These are phyloP conservation scores for Chrysopilus asiliformis DNA, from an alignment of 2,888 invertebrate genomes.

Conservation along the genomic window DNA sequence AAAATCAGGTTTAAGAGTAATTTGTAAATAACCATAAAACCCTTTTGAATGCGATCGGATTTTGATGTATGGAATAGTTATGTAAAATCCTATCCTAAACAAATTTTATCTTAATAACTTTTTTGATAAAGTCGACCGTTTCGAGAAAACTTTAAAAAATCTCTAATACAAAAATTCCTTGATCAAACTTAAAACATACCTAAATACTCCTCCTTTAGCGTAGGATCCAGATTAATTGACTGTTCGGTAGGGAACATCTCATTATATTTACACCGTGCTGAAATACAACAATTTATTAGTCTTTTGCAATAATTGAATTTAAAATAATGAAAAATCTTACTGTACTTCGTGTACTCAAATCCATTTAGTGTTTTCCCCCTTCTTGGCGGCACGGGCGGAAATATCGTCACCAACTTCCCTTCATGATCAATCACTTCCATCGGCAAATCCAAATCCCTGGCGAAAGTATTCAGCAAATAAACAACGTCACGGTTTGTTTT, in stretches of 20 bases:
- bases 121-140: no score
- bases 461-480: conserved; percentile 27
- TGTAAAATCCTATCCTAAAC: no score
- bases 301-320: no score
- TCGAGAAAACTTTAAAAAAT: not conserved
- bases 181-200: conserved; percentile 34
- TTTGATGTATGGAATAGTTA: no score
- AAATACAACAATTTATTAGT: no score
- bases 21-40: no score
- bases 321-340: conserved; percentile 11
- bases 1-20: no score
- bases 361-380: conserved; percentile 22
- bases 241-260: conserved; percentile 46
- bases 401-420: conserved; percentile 25
- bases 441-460: conserved; percentile 29
- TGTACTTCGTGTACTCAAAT: conserved; percentile 24
- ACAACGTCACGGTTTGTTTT: no score
- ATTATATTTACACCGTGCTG: conserved; percentile 46
- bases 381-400: conserved; percentile 31
- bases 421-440: conserved; percentile 26
- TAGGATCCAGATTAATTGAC: conserved; percentile 38
- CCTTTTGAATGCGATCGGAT: no score
- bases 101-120: no score
- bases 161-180: not conserved
- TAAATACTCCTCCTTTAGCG: conserved; percentile 41